Conservation (phyloP, 2,888 invertebrate species). For the Drosophila infuscata region DNA sequence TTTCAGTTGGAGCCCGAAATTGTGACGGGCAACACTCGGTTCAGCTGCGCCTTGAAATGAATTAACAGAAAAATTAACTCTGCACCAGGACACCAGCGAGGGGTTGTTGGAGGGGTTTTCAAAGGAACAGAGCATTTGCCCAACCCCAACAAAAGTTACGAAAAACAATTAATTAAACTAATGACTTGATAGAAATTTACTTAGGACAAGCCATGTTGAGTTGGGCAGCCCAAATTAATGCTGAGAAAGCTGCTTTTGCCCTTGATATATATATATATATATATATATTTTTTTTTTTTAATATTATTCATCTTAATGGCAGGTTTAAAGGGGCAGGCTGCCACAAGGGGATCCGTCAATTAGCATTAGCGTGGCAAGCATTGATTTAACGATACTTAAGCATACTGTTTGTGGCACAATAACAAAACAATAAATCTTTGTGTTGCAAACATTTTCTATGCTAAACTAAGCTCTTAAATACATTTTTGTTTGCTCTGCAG, state of each 20-base stretch:
- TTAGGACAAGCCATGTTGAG: conserved; percentile 4
- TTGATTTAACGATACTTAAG: conserved; percentile 19
- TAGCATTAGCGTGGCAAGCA: conserved; percentile 8
- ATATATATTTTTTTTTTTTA: not conserved
- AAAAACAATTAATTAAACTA: conserved; percentile 74
- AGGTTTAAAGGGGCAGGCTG: not conserved
- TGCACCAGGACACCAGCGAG: conserved; percentile 30
- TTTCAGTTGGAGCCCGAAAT: conserved; percentile 51
- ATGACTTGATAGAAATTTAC: conserved; percentile 66
- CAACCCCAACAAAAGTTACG: conserved; percentile 30
- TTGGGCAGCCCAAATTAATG: conserved; percentile 38
- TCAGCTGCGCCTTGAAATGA: conserved; percentile 47
- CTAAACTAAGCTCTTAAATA: not conserved
- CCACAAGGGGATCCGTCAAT: conserved; percentile 2
- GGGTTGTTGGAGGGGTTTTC: too few relatives aligned
- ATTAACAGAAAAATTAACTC: conserved; percentile 64
- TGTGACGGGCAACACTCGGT: conserved; percentile 46
- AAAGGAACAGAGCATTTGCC: not conserved
- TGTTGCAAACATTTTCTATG: not conserved
- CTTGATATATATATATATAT: not conserved
- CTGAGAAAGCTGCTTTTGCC: conserved; percentile 24
- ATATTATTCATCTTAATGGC: not conserved
- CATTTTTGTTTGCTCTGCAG: not conserved
- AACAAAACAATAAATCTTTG: conserved; percentile 11
- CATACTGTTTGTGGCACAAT: conserved; percentile 9